Evolutionary conservation across 2,113 vertebrate species (phyloP), one percentile per base, ranked within the genome.

Genomic region (Hypomesus transpacificus): DNA sequence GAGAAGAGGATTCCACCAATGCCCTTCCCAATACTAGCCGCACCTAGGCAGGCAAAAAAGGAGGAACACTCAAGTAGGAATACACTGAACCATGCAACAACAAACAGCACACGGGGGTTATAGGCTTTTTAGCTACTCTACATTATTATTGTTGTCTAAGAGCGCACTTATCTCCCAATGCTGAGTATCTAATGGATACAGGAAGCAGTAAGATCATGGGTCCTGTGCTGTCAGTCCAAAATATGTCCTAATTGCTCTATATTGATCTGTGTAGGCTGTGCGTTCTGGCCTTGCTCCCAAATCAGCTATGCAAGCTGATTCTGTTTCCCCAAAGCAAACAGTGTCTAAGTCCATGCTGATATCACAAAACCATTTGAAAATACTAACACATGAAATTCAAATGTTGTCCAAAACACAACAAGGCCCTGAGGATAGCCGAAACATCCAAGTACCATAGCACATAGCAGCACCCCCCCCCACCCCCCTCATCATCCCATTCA

Each of bases 1-100:
- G 96, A 98, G 80, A 98, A 96, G 7, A 98, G 82, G 89, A 98
- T 98, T 79, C 95, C 96, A 2, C 97, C 94, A 0, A 98, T 95
- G 74, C 97, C 97, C 82, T 98, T 98, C 71, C 96, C 96, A 0
- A 98, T 93, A 84, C 94, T 97, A 0, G 97, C 97, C 9, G 97
- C 97, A 80, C 97, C 97, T 98, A 64, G 28, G 20, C 50, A 73
- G 60, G 66, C 58, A 71, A 4, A 18, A 18, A 16, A 0, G 16
- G 22, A 53, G 18, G 13, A n/a, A 34, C 11, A 58, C 28, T 20
- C 54, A 14, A n/a, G 4, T 14, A 20, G 17, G 17, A 18, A 56
- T 56, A 28, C 21, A 61, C 4, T 9, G 7, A 60, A 11, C 20
- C 58, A 22, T 14, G 21, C 22, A 28, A 22, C 21, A 2, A 6